A percentile compares a stretch with the other conserved stretches of the same genome.
Conservation (phyloP, 2,888 invertebrate species). For the Eupithecia centaureata region DNA sequence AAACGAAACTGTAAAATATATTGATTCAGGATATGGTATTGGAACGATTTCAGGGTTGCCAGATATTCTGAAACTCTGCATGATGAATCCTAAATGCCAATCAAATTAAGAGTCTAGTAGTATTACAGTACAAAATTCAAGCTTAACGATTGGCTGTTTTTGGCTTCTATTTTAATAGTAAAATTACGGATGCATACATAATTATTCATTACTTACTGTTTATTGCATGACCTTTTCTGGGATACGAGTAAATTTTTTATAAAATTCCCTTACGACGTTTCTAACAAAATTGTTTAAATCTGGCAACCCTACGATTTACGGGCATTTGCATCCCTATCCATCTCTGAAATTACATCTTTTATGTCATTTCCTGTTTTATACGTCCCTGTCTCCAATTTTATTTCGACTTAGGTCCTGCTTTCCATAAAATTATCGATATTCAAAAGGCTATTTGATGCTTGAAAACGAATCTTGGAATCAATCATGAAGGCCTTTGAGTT, state of each 20-base stretch:
- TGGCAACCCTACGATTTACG: constrained; percentile 51
- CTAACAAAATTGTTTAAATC: background rate
- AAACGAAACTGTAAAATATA: constrained; percentile 50
- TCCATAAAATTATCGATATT: background rate
- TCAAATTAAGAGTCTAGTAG: background rate
- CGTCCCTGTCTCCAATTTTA: constrained; percentile 32
- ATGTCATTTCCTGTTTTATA: constrained; percentile 37
- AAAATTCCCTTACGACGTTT: too few species aligned
- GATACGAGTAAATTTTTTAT: too few species aligned
- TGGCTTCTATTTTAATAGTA: background rate
- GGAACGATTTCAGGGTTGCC: constrained; percentile 45
- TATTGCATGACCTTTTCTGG: too few species aligned
- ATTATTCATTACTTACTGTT: too few species aligned
- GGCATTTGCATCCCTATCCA: constrained; percentile 54
- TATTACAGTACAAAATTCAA: background rate
- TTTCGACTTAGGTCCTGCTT: constrained; percentile 26
- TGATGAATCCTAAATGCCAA: background rate
- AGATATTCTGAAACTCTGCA: background rate
- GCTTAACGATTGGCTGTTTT: background rate
- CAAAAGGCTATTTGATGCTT: background rate
- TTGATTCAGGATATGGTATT: constrained; percentile 57
- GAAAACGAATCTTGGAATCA: constrained; percentile 5
- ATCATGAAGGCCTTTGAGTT: background rate
- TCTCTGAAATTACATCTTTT: constrained; percentile 51
- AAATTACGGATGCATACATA: too few species aligned